Conservation (phyloP, 2,888 invertebrate genomes). For the Drosophila koepferae region DNA sequence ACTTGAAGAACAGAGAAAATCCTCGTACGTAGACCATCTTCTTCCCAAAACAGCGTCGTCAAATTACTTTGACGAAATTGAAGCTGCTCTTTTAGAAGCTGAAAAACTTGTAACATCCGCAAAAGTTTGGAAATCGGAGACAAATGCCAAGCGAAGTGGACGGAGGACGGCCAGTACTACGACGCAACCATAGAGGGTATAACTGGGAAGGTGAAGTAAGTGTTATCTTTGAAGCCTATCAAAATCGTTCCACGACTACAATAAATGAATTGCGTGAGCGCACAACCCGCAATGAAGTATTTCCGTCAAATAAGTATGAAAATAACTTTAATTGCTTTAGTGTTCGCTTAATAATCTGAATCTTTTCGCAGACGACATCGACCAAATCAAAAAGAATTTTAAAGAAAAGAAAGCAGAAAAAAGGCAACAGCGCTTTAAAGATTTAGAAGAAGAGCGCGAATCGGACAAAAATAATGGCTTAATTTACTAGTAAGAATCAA, state of each 20-base stretch:
- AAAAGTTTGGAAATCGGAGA: conserved; percentile 95
- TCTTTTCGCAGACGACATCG: conserved; percentile 87
- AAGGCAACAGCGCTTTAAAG: conserved; percentile 96
- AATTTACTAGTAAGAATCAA: conserved; percentile 94
- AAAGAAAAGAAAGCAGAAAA: conserved; percentile 98
- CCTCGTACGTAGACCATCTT: conserved; percentile 86
- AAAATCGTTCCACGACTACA: conserved; percentile 92
- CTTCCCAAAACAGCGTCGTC: conserved; percentile 82
- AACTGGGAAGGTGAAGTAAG: conserved; percentile 92
- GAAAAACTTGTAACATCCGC: conserved; percentile 86
- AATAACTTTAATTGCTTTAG: not conserved
- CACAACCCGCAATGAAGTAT: conserved; percentile 86
- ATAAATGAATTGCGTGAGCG: conserved; percentile 88
- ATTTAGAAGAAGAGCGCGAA: conserved; percentile 98
- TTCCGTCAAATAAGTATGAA: conserved; percentile 83
- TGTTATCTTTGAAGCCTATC: conserved; percentile 95
- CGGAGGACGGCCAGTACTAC: conserved; percentile 95
- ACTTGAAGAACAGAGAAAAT: conserved; percentile 89
- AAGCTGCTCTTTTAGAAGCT: conserved; percentile 89
- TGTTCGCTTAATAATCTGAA: not conserved
- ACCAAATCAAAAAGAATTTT: conserved; percentile 95
- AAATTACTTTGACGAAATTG: conserved; percentile 88
- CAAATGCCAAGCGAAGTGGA: conserved; percentile 96
- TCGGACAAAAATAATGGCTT: conserved; percentile 98
- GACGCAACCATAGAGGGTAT: conserved; percentile 96